phyloP scores from a whole-genome alignment of 2,113 vertebrate species.

The Gavialis gangeticus region DNA sequence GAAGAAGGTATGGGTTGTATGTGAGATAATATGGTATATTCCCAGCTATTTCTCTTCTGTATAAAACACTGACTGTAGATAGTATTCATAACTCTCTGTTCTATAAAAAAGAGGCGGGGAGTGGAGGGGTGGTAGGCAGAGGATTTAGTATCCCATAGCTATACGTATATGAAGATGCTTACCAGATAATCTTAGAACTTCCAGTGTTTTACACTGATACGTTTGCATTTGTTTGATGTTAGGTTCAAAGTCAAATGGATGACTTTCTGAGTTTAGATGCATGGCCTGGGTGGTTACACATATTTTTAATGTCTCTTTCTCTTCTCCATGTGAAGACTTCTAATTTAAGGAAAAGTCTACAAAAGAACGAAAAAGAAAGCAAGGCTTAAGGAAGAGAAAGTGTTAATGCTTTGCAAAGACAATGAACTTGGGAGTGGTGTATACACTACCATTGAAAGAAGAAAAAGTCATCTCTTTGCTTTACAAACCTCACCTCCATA shows the following conservation, averaged over 20 bases:
- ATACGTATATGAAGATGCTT: not conserved
- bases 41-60: no score
- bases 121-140: no score
- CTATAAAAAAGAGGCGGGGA: no score
- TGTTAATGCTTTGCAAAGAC: not conserved
- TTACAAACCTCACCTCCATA: accelerated
- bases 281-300: not conserved
- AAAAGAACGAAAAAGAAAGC: not conserved
- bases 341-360: not conserved
- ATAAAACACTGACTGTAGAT: no score
- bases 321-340: not conserved
- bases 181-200: not conserved
- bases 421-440: not conserved
- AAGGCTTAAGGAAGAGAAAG: not conserved
- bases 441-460: not conserved
- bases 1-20: no score
- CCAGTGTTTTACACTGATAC: not conserved
- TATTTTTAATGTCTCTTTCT: not conserved
- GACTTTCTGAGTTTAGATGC: not conserved
- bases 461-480: not conserved
- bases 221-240: not conserved
- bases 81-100: no score
- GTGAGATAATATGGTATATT: no score
- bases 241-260: not conserved
- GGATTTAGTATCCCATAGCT: not conserved